Evolutionary conservation across 2,888 invertebrate species (phyloP).

Genomic region (Masnerella sp.): DNA sequence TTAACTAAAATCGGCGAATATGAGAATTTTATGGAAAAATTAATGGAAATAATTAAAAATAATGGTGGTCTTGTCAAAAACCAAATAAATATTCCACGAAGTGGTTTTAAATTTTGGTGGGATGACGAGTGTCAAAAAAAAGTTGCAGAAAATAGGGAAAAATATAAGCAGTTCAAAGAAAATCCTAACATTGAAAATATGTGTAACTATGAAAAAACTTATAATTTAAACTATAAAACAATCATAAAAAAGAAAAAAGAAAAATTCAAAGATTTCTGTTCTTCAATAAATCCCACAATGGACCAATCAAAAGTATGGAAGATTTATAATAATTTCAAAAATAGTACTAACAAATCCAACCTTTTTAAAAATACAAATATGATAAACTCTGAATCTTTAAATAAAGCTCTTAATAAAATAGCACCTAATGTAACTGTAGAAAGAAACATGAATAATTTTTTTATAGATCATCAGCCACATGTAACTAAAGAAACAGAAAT

Average conservation of each 20-base stretch:
- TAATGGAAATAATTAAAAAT: neutral
- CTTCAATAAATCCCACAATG: neutral
- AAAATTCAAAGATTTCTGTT: neutral
- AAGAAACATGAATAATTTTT: no score
- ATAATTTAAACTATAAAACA: neutral
- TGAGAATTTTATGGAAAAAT: neutral
- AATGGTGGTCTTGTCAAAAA: neutral
- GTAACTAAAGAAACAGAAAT: no score
- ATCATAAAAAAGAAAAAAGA: neutral
- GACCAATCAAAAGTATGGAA: neutral
- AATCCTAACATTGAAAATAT: neutral
- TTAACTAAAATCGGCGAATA: neutral
- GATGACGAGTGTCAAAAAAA: conserved; percentile 1
- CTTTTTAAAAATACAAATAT: neutral
- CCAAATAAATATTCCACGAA: neutral
- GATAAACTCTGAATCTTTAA: neutral
- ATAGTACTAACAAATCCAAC: neutral
- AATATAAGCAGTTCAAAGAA: neutral
- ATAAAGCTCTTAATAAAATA: conserved; percentile 1
- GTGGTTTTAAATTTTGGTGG: conserved; percentile 21
- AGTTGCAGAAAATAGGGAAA: neutral
- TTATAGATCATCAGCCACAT: no score
- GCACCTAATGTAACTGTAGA: no score
- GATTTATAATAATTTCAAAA: neutral
- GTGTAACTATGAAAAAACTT: neutral